Evolutionary conservation across 2,113 vertebrate species (phyloP).

Genomic region (Butorides virescens): DNA sequence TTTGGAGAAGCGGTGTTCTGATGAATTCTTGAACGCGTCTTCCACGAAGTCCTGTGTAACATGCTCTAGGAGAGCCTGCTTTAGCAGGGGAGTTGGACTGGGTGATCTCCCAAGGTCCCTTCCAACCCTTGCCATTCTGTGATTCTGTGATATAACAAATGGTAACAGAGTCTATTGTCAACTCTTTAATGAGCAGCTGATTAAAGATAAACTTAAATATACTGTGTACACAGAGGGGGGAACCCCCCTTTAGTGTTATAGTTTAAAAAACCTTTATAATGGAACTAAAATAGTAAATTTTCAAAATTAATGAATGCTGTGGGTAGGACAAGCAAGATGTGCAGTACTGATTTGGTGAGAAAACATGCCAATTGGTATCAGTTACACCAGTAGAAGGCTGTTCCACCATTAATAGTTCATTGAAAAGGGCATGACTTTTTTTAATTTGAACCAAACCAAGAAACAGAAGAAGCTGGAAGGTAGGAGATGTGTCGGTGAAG

Average conservation of each 20-base stretch:
- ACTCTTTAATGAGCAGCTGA: not conserved
- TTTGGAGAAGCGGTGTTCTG: not conserved
- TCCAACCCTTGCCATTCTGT: too few relatives aligned
- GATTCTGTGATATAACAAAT: not conserved
- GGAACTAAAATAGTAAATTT: not conserved
- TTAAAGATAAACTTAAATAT: not conserved
- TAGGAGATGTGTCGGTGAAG: not conserved
- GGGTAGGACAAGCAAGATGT: not conserved
- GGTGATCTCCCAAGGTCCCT: too few relatives aligned
- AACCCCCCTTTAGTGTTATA: too few relatives aligned
- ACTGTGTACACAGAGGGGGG: too few relatives aligned
- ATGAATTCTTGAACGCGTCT: not conserved
- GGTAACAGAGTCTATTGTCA: not conserved
- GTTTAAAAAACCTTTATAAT: not conserved
- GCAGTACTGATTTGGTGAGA: not conserved
- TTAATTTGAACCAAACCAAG: not conserved
- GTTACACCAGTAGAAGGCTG: not conserved
- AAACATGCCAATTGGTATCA: not conserved
- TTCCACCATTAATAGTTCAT: not conserved
- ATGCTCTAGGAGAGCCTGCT: too few relatives aligned
- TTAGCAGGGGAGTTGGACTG: too few relatives aligned
- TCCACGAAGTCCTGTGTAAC: too few relatives aligned
- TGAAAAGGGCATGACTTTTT: not conserved
- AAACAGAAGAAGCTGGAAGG: not conserved
- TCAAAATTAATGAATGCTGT: not conserved